These are phyloP conservation scores for Dasypolia templi DNA, from an alignment of 2,888 invertebrate genomes.

Conservation along the genomic window DNA sequence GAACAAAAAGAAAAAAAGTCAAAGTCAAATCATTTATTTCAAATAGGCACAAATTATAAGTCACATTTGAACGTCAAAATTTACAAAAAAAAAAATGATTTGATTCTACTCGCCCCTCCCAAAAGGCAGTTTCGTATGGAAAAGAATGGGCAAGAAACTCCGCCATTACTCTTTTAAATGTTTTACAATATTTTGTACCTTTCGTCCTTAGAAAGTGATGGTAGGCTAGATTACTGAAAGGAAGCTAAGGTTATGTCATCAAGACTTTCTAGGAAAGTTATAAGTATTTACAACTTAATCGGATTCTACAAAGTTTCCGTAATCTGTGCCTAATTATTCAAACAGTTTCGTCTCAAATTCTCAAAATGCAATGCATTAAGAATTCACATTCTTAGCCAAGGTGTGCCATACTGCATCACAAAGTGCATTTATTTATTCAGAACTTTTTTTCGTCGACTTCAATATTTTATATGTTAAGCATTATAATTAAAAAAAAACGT, in stretches of 20 bases:
- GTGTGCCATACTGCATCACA: constrained; percentile 24
- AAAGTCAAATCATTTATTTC: too few species aligned
- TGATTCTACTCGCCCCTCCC: too few species aligned
- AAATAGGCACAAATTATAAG: too few species aligned
- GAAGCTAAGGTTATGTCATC: too few species aligned
- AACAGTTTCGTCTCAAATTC: background rate
- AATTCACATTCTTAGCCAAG: constrained; percentile 20
- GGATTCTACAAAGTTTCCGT: background rate
- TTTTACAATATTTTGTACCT: too few species aligned
- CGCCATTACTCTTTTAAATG: too few species aligned
- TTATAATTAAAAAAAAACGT: background rate
- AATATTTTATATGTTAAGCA: background rate
- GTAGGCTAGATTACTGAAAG: background rate
- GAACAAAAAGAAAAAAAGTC: background rate
- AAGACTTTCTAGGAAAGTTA: background rate
- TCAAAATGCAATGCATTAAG: background rate
- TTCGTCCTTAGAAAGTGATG: background rate
- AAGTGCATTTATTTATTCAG: constrained; percentile 2
- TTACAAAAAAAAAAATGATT: too few species aligned
- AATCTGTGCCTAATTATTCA: background rate
- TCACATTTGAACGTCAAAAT: too few species aligned
- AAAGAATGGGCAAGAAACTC: too few species aligned
- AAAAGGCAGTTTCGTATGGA: too few species aligned
- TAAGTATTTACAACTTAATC: background rate
- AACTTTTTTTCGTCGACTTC: constrained; percentile 10